phyloP scores from a whole-genome alignment of 2,888 invertebrate genomes.

The Drosophila affinis region DNA sequence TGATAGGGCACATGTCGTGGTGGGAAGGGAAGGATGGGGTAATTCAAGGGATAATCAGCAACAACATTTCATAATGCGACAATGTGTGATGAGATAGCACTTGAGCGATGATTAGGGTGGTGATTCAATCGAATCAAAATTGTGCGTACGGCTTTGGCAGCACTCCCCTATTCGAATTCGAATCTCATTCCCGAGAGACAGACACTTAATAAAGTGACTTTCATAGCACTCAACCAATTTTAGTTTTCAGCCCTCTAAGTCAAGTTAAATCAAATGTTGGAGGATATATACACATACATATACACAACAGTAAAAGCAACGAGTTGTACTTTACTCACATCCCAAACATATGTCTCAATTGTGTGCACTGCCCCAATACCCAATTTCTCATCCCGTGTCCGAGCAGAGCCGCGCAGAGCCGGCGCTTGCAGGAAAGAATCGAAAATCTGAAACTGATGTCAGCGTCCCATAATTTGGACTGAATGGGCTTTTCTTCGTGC shows the following conservation, averaged over 20 bases:
- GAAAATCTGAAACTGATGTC: conserved; percentile 35
- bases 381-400: conserved; percentile 7
- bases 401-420: not conserved
- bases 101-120: conserved; percentile 57
- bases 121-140: conserved; percentile 51
- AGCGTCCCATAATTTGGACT: conserved; percentile 64
- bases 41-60: conserved; percentile 61
- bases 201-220: conserved; percentile 51
- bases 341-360: conserved; percentile 76
- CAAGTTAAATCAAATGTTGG: conserved; percentile 10
- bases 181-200: conserved; percentile 32
- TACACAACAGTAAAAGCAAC: conserved; percentile 6
- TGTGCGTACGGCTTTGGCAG: conserved; percentile 10
- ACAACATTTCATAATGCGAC: conserved; percentile 54
- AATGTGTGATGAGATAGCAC: conserved; percentile 61
- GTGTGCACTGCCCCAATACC: conserved; percentile 62
- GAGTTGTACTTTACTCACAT: conserved; percentile 23
- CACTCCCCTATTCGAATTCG: conserved; percentile 13
- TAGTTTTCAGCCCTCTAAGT: conserved; percentile 32
- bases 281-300: conserved; percentile 21
- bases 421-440: conserved; percentile 2
- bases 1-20: conserved; percentile 29
- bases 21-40: conserved; percentile 8
- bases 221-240: conserved; percentile 49
- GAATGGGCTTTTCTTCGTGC: conserved; percentile 52